phyloP scores from a whole-genome alignment of 2,888 invertebrate species.

The Ptilodon capucinus region DNA sequence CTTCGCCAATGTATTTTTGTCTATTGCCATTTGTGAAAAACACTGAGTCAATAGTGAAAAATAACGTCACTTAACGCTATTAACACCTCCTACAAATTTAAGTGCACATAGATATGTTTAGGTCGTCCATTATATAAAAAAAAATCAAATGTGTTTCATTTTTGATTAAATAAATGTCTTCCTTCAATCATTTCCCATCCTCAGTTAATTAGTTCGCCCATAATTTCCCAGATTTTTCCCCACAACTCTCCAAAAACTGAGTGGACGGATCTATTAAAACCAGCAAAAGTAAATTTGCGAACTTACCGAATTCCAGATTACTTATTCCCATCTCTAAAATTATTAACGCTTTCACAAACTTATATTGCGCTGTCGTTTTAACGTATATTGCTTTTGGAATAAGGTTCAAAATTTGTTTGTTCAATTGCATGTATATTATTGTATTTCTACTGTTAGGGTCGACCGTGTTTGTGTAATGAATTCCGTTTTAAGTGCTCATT shows the following conservation, averaged over 20 bases:
- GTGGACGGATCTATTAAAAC: conserved; percentile 41
- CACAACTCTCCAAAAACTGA: conserved; percentile 17
- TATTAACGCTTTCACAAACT: conserved; percentile 39
- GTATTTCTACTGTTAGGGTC: conserved; percentile 42
- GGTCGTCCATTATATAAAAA: too few species aligned
- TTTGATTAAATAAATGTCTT: background rate
- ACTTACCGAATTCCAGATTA: conserved; percentile 51
- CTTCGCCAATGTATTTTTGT: too few species aligned
- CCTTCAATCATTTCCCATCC: background rate
- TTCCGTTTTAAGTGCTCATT: conserved; percentile 38
- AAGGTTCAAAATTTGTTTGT: conserved; percentile 28
- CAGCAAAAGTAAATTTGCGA: conserved; percentile 47
- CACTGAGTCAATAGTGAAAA: too few species aligned
- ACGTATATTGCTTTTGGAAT: conserved; percentile 14
- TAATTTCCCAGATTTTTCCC: conserved; percentile 30
- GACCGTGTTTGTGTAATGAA: conserved; percentile 48
- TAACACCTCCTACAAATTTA: too few species aligned
- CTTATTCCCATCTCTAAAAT: conserved; percentile 50
- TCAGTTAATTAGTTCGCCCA: conserved; percentile 22
- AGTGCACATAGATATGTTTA: too few species aligned
- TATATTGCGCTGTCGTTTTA: conserved; percentile 5
- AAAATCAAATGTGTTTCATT: background rate
- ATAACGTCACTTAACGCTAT: too few species aligned
- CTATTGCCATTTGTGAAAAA: too few species aligned
- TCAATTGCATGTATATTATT: conserved; percentile 17